Conservation (phyloP, 1,140 invertebrate genomes). For the Hypothenemus hampei region DNA sequence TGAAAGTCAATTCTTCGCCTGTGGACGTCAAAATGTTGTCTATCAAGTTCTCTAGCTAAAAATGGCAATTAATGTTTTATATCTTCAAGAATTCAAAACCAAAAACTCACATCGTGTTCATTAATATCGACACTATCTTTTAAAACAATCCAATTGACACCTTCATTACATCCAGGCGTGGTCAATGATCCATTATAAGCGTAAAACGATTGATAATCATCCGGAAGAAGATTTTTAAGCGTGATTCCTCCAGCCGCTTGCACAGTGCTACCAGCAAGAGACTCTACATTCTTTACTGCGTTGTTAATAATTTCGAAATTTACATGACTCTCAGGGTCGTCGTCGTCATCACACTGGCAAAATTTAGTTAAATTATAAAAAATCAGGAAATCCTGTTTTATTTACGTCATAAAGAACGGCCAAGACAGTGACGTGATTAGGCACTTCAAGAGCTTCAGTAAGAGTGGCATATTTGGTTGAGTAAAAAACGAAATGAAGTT, state of each 20-base stretch:
- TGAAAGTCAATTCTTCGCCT: background rate
- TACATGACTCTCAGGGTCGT: background rate
- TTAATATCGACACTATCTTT: slow-evolving; percentile 1
- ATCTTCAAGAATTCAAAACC: slow-evolving; percentile 22
- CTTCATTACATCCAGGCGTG: slow-evolving; percentile 16
- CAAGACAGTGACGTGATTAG: slow-evolving; percentile 63
- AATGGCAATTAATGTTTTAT: no score
- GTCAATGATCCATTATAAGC: slow-evolving; percentile 16
- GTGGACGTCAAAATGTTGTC: background rate
- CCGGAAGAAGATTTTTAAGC: slow-evolving; percentile 6
- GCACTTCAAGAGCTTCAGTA: slow-evolving; percentile 50
- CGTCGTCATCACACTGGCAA: background rate
- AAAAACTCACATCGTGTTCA: slow-evolving; percentile 11
- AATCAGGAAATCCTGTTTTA: no score
- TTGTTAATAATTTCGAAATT: slow-evolving; percentile 7
- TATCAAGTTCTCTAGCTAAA: background rate
- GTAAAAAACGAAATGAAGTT: slow-evolving; percentile 68
- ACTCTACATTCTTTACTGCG: background rate
- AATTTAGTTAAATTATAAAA: no score
- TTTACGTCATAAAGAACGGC: slow-evolving; percentile 62
- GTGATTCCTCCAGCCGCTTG: background rate
- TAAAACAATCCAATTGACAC: slow-evolving; percentile 16
- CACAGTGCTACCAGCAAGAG: background rate
- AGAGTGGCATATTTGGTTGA: slow-evolving; percentile 54
- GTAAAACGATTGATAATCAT: slow-evolving; percentile 3